Conservation (phyloP, 1,140 invertebrate genomes). For the Tetragonula clypearis region DNA sequence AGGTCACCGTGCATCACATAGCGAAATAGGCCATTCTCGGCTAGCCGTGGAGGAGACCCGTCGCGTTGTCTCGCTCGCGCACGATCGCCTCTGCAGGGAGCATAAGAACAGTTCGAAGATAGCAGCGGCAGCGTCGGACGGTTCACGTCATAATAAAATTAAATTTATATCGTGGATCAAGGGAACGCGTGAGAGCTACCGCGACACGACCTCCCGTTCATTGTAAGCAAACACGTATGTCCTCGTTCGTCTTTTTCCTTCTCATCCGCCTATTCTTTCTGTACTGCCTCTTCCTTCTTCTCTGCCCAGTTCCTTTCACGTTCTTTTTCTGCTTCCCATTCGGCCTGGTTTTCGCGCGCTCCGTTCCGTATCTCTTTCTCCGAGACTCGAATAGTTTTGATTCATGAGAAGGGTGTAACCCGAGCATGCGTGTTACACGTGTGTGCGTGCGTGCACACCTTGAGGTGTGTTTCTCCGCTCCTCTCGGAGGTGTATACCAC, state of each 20-base stretch:
- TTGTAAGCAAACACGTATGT: conserved; percentile 69
- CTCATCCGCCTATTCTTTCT: not conserved
- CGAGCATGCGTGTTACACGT: conserved; percentile 59
- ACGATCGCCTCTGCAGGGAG: conserved; percentile 35
- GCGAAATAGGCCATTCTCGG: conserved; percentile 49
- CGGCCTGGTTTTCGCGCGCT: conserved; percentile 18
- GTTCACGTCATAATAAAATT: conserved; percentile 70
- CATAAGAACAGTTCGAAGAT: conserved; percentile 62
- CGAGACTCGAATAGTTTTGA: conserved; percentile 68
- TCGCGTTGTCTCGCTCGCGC: not conserved
- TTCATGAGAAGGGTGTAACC: conserved; percentile 63
- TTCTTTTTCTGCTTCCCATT: conserved; percentile 19
- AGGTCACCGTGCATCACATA: conserved; percentile 42
- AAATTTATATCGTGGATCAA: conserved; percentile 71
- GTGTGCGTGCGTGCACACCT: conserved; percentile 55
- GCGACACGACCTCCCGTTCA: conserved; percentile 68
- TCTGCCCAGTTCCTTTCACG: not conserved
- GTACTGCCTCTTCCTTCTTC: not conserved
- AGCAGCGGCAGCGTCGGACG: conserved; percentile 37
- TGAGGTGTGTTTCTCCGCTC: conserved; percentile 34
- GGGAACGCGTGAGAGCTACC: conserved; percentile 70
- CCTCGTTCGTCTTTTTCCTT: conserved; percentile 14
- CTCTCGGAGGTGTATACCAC: conserved; percentile 37
- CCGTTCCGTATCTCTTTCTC: conserved; percentile 38
- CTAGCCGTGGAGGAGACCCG: not conserved